Evolutionary conservation across 2,888 invertebrate genomes (phyloP).

Genomic region (Caenorhabditis virilis): DNA sequence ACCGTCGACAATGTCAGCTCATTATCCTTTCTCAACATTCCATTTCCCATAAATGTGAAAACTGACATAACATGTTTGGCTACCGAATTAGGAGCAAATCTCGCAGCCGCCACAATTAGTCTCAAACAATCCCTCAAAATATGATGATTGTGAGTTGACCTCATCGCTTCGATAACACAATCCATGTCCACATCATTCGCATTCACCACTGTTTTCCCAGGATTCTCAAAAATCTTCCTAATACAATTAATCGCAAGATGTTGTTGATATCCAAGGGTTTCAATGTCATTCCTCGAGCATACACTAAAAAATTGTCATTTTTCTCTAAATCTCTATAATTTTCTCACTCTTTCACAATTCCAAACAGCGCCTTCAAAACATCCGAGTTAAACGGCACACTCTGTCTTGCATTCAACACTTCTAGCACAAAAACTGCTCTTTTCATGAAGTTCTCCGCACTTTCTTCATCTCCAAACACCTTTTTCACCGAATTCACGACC

Average conservation of each 20-base stretch:
- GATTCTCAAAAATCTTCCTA: constrained; percentile 70
- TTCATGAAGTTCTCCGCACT: constrained; percentile 24
- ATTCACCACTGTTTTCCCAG: constrained; percentile 38
- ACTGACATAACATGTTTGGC: constrained; percentile 92
- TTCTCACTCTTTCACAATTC: constrained; percentile 51
- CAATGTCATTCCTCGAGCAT: constrained; percentile 15
- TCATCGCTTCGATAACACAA: constrained; percentile 83
- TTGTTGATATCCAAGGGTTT: constrained; percentile 26
- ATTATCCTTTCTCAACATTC: constrained; percentile 75
- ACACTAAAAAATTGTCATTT: constrained; percentile 10
- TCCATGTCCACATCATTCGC: constrained; percentile 74
- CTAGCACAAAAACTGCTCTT: constrained; percentile 48
- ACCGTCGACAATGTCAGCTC: constrained; percentile 61
- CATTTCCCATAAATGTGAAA: constrained; percentile 95
- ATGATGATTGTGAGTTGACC: constrained; percentile 89
- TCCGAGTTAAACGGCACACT: constrained; percentile 29
- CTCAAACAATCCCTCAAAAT: constrained; percentile 91
- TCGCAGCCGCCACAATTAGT: constrained; percentile 81
- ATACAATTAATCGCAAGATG: constrained; percentile 83
- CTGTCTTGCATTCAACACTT: constrained; percentile 36
- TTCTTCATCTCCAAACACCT: constrained; percentile 14
- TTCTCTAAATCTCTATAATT: background rate
- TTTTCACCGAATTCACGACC: constrained; percentile 14
- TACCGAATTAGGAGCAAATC: constrained; percentile 80
- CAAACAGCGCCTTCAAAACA: constrained; percentile 47